phyloP scores from a whole-genome alignment of 2,888 invertebrate genomes.

The Tiliacea citrago region DNA sequence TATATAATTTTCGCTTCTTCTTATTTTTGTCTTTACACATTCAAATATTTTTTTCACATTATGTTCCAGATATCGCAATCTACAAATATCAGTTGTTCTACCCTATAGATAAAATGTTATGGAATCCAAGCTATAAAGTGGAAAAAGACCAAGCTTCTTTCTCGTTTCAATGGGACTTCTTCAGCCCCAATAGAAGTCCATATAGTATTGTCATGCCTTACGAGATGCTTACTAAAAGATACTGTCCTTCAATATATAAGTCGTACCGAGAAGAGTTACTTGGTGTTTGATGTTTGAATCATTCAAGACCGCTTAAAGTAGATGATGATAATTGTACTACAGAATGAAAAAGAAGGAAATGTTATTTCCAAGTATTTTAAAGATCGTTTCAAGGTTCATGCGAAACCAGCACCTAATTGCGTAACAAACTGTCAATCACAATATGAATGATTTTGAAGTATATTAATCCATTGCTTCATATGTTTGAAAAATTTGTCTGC shows the following conservation, averaged over 20 bases:
- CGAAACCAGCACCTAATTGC: too few species aligned
- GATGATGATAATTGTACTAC: neutral
- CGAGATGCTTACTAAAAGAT: slow-evolving; percentile 24
- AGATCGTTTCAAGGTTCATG: neutral
- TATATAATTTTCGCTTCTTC: neutral
- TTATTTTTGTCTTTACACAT: neutral
- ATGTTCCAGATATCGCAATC: slow-evolving; percentile 31
- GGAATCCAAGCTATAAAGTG: slow-evolving; percentile 2
- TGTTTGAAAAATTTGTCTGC: too few species aligned
- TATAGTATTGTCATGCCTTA: neutral
- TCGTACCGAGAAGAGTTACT: slow-evolving; percentile 9
- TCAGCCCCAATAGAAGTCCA: neutral
- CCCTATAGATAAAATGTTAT: slow-evolving; percentile 15
- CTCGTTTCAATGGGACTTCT: slow-evolving; percentile 35
- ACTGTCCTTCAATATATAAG: slow-evolving; percentile 35
- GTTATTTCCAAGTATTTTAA: neutral
- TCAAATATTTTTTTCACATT: neutral
- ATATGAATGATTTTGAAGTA: too few species aligned
- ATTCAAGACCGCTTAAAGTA: too few species aligned
- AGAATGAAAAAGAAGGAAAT: neutral
- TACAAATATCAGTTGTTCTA: slow-evolving; percentile 26
- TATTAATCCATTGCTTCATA: too few species aligned
- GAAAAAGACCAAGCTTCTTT: slow-evolving; percentile 2
- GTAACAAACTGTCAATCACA: too few species aligned
- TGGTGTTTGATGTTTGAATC: neutral